Evolutionary conservation across 2,888 invertebrate species (phyloP), one percentile per base, ranked within the genome.

Genomic region (Stenotaenia linearis): DNA sequence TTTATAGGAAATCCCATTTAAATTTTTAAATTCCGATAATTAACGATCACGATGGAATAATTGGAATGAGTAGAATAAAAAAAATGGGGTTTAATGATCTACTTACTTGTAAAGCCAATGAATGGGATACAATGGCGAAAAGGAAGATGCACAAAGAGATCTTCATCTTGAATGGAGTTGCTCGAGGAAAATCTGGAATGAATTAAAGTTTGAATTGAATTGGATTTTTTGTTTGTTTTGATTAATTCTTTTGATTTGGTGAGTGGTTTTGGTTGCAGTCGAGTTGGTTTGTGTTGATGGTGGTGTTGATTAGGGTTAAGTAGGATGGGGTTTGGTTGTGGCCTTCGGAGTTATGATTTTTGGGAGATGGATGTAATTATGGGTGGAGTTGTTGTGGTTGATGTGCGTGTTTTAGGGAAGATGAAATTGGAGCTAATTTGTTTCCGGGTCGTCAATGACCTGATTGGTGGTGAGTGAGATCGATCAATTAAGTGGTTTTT

Each of bases 401-500:
- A 25, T 69, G 15, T 28, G 69, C 69, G 25, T n/a, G 23, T 28
- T 69, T 50, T 50, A n/a, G 18, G n/a, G 2, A 40, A 40, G 12
- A 40, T 9, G 2, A 56, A 56, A 56, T 10, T 25, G n/a, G 25
- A 28, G 10, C 10, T 69, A 28, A 28, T 69, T 28, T 69, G 10
- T 69, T 69, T 69, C 69, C 69, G 69, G 69, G 69, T 69, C 69
- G 69, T 69, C 69, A 25, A 10, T 69, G 69, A 69, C 69, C 69
- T 69, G 25, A 69, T 69, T 69, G 69, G 25, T 25, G n/a, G 69
- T 69, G 25, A 25, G 69, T 69, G 23, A 25, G 25, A 25, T 69
- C n/a, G n/a, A 69, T 69, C n/a, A 28, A 69, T 69, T 69, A 69
- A 12, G 61, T 21, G 9, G 0, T 32, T 32, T 32, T 32, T 32